These are phyloP conservation scores for Nothobranchius furzeri DNA, from an alignment of 2,113 vertebrate species.

Conservation along the genomic window DNA sequence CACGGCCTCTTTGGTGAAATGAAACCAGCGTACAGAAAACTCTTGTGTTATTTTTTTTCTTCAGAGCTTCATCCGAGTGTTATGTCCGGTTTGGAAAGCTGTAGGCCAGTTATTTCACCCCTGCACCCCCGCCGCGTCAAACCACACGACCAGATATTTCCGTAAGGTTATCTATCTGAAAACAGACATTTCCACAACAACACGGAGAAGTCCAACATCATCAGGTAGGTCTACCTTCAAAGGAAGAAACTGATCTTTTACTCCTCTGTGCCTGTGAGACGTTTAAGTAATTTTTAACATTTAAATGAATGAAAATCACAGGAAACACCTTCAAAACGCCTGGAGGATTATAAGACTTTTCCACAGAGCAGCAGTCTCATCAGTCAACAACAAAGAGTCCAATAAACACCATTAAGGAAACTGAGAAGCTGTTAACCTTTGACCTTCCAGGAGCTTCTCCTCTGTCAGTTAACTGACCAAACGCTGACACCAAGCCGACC, in stretches of 20 bases:
- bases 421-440: conserved; percentile 54
- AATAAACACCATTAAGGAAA: conserved; percentile 50
- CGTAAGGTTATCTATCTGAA: conserved; percentile 53
- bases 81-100: conserved; percentile 21
- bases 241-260: too few species aligned
- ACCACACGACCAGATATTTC: conserved; percentile 54
- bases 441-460: conserved; percentile 33
- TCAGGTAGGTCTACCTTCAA: too few species aligned
- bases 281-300: too few species aligned
- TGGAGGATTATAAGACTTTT: not conserved
- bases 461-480: conserved; percentile 35
- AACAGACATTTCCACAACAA: conserved; percentile 62
- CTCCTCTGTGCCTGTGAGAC: too few species aligned
- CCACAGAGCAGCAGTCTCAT: not conserved
- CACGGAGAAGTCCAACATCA: conserved; percentile 1
- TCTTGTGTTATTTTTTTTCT: conserved; percentile 26
- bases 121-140: conserved; percentile 29
- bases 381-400: not conserved
- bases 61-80: not conserved
- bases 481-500: conserved; percentile 14
- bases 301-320: too few species aligned
- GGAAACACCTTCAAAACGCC: too few species aligned
- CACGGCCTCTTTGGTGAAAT: too few species aligned
- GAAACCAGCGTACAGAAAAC: not conserved
- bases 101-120: conserved; percentile 6